Conservation (phyloP, 2,113 vertebrate genomes). For the Galeopterus variegatus region DNA sequence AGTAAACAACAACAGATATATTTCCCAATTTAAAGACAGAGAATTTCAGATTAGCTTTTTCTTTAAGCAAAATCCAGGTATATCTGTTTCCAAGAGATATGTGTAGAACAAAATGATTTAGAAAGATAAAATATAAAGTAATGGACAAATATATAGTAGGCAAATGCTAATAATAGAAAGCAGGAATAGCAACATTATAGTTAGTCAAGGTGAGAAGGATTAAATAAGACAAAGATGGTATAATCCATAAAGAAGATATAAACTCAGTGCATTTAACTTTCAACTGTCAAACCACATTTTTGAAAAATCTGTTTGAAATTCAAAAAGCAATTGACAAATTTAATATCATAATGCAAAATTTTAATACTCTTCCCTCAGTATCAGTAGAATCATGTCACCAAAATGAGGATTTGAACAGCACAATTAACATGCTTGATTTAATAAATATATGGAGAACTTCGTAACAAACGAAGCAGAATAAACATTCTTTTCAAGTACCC, state of each 20-base stretch:
- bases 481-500: constrained; percentile 50
- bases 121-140: constrained; percentile 71
- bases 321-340: neutral
- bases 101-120: constrained; percentile 47
- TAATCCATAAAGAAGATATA: neutral
- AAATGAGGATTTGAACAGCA: constrained; percentile 3
- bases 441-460: constrained; percentile 61
- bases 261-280: neutral
- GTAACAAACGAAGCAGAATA: constrained; percentile 49
- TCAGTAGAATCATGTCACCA: neutral
- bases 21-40: constrained; percentile 73
- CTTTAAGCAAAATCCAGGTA: constrained; percentile 67
- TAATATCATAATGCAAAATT: constrained; percentile 12
- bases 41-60: constrained; percentile 66
- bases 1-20: constrained; percentile 59
- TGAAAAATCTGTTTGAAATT: neutral
- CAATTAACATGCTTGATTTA: constrained; percentile 49
- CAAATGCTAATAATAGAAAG: constrained; percentile 23
- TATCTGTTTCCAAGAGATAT: constrained; percentile 65
- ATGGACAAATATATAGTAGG: neutral
- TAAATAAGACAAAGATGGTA: constrained; percentile 1
- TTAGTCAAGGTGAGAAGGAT: constrained; percentile 2
- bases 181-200: neutral
- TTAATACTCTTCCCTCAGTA: neutral
- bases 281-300: neutral